These are phyloP conservation scores for Pangasius krempfi DNA, from an alignment of 2,797 vertebrate genomes.

Conservation along the genomic window DNA sequence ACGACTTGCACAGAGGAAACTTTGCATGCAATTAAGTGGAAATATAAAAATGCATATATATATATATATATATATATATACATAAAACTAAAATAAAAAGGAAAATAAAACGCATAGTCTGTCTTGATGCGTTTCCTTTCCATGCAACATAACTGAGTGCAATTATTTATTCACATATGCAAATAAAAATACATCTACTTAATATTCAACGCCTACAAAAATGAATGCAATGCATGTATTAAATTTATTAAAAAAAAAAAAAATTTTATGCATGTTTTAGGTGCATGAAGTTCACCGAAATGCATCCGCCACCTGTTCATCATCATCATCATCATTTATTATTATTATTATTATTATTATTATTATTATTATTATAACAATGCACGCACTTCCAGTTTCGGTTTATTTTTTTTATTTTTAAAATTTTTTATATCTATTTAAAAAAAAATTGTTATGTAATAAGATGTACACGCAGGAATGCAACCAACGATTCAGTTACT, in stretches of 20 bases:
- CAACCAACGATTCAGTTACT: background rate
- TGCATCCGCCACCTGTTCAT: background rate
- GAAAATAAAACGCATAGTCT: background rate
- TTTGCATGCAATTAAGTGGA: background rate
- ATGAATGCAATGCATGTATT: too few species aligned
- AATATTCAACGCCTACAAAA: background rate
- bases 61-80: background rate
- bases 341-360: slow-evolving; percentile 16
- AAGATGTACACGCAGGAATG: background rate
- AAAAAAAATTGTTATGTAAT: background rate
- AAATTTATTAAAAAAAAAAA: background rate
- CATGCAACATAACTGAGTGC: background rate
- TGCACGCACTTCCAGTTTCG: background rate
- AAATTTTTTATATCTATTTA: too few species aligned
- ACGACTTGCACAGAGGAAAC: background rate
- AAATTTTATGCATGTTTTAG: background rate
- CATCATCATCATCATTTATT: background rate
- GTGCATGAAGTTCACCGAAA: background rate
- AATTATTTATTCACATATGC: too few species aligned
- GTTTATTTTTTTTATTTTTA: background rate
- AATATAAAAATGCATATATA: background rate
- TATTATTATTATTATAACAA: background rate
- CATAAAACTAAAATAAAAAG: background rate
- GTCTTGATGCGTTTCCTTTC: background rate
- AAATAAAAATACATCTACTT: background rate